Percentiles rank a stretch among this genome's conserved stretches.
Conservation (phyloP, 2,888 invertebrate species). For the Sabellastarte sp. region DNA sequence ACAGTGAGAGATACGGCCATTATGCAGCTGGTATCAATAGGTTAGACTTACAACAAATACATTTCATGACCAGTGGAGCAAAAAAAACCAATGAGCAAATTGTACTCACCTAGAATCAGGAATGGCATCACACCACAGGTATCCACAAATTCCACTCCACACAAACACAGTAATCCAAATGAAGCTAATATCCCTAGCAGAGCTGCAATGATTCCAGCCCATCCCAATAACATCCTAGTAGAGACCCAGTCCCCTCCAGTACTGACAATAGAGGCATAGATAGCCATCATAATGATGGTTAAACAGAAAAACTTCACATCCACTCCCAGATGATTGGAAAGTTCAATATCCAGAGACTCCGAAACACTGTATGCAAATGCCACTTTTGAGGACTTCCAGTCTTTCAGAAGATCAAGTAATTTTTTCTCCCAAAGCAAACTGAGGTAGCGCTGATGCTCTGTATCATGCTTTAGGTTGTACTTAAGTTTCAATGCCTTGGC, state of each 20-base stretch:
- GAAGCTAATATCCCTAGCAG: constrained; percentile 35
- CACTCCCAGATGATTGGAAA: constrained; percentile 21
- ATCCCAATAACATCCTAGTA: constrained; percentile 17
- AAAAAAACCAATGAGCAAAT: too few species aligned
- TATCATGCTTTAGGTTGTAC: constrained; percentile 16
- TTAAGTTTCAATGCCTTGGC: constrained; percentile 9
- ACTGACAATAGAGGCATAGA: constrained; percentile 14
- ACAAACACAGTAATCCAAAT: constrained; percentile 35
- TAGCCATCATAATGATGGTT: constrained; percentile 18
- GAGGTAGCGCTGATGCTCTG: background rate
- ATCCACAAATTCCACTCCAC: constrained; percentile 35
- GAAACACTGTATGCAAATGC: constrained; percentile 27
- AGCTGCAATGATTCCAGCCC: constrained; percentile 26
- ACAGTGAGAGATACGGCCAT: too few species aligned
- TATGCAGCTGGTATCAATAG: too few species aligned
- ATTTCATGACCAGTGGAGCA: too few species aligned
- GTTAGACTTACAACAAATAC: too few species aligned
- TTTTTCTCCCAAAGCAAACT: constrained; percentile 14
- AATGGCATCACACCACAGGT: constrained; percentile 42
- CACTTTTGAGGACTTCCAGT: background rate
- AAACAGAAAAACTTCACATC: constrained; percentile 17
- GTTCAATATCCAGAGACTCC: constrained; percentile 30
- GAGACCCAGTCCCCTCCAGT: constrained; percentile 24
- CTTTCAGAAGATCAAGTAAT: constrained; percentile 8
- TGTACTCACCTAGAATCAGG: constrained; percentile 34